Evolutionary conservation across 2,797 vertebrate species (phyloP).

Genomic region (Dicrostonyx torquatus): DNA sequence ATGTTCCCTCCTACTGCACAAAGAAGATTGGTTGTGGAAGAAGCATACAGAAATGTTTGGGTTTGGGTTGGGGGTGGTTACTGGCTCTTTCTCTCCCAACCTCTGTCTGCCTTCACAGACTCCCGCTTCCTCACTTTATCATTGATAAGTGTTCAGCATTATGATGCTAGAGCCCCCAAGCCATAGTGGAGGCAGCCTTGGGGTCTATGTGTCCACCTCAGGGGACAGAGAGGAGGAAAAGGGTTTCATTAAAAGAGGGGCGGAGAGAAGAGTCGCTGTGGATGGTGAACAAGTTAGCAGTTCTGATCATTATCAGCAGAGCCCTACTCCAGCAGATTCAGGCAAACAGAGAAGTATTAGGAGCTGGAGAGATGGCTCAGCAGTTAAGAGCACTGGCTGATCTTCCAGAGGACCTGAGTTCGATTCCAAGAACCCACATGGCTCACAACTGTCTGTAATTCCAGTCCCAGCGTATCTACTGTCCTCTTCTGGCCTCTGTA

Average conservation of each 20-base stretch:
- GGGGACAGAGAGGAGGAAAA: neutral
- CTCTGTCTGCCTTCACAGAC: neutral
- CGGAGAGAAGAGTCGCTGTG: neutral
- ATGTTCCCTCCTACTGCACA: neutral
- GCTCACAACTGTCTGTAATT: neutral
- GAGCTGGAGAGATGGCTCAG: neutral
- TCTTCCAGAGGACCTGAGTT: neutral
- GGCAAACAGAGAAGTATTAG: neutral
- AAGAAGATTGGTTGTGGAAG: neutral
- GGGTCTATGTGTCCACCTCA: neutral
- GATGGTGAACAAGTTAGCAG: neutral
- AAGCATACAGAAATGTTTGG: neutral
- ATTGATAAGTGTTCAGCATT: neutral
- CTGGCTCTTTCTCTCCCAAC: neutral
- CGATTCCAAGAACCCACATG: neutral
- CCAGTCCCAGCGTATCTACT: neutral
- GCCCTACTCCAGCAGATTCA: neutral
- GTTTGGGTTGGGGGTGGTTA: neutral
- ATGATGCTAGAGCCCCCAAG: neutral
- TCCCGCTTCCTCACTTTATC: neutral
- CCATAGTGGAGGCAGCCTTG: neutral
- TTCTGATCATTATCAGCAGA: neutral
- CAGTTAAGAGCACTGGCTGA: neutral
- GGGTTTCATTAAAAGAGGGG: neutral
- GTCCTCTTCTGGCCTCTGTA: neutral